Percentiles rank a stretch among this genome's conserved stretches.
Conservation (phyloP, 2,888 invertebrate species). For the Drosophila buzzatii region DNA sequence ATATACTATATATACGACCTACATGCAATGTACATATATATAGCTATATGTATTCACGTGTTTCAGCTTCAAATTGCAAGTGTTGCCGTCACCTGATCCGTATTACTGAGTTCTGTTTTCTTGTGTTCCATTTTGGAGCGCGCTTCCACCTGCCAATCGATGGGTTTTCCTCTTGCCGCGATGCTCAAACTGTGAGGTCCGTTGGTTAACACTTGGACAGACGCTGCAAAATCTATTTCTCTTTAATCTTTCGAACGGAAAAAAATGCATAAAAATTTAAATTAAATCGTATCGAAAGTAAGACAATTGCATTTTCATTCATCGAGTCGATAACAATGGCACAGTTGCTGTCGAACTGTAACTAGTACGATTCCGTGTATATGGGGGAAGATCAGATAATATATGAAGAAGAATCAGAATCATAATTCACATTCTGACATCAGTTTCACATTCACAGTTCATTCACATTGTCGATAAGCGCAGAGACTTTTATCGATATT, state of each 20-base stretch:
- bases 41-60: background rate
- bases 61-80: slow-evolving; percentile 14
- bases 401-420: too few species aligned
- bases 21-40: background rate
- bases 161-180: background rate
- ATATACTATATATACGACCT: background rate
- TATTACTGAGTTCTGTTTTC: background rate
- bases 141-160: slow-evolving; percentile 16
- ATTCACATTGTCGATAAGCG: background rate
- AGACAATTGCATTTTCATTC: background rate
- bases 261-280: background rate
- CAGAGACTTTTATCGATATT: background rate
- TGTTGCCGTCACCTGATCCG: background rate
- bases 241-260: slow-evolving; percentile 2
- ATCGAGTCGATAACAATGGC: background rate
- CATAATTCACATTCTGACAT: background rate
- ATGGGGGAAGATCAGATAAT: too few species aligned
- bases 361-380: too few species aligned
- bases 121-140: slow-evolving; percentile 7
- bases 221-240: slow-evolving; percentile 20
- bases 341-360: background rate
- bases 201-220: slow-evolving; percentile 17
- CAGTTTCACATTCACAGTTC: background rate
- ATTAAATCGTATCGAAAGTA: slow-evolving; percentile 4
- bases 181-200: background rate